A percentile compares a stretch with the other conserved stretches of the same genome.
These are phyloP conservation scores for Bathynomus jamesi DNA, from an alignment of 1,140 invertebrate genomes.

Conservation along the genomic window DNA sequence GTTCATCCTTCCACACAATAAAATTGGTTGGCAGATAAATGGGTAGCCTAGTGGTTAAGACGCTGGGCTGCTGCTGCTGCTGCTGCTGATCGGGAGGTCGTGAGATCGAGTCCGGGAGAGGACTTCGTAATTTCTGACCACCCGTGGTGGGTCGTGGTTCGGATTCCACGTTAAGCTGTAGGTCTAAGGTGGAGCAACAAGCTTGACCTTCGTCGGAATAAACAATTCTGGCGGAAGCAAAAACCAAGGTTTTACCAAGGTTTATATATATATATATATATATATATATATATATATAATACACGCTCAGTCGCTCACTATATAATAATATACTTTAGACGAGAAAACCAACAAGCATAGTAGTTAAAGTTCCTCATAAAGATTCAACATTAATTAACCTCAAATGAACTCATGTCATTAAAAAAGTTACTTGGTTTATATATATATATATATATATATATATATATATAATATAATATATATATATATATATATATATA, in stretches of 20 bases:
- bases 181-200: no score
- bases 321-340: neutral
- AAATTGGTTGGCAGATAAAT: no score
- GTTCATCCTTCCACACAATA: no score
- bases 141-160: no score
- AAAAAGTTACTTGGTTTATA: neutral
- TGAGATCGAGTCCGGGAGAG: no score
- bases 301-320: neutral
- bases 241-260: neutral
- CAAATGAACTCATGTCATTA: neutral
- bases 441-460: neutral
- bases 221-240: no score
- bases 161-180: no score
- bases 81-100: no score
- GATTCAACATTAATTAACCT: neutral
- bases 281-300: neutral
- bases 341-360: neutral
- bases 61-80: no score
- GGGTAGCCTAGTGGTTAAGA: no score
- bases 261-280: neutral
- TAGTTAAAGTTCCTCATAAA: neutral
- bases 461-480: neutral
- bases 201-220: no score
- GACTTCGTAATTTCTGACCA: no score
- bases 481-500: neutral